These are phyloP conservation scores for Noctua comes DNA, from an alignment of 2,888 invertebrate genomes.

Conservation along the genomic window DNA sequence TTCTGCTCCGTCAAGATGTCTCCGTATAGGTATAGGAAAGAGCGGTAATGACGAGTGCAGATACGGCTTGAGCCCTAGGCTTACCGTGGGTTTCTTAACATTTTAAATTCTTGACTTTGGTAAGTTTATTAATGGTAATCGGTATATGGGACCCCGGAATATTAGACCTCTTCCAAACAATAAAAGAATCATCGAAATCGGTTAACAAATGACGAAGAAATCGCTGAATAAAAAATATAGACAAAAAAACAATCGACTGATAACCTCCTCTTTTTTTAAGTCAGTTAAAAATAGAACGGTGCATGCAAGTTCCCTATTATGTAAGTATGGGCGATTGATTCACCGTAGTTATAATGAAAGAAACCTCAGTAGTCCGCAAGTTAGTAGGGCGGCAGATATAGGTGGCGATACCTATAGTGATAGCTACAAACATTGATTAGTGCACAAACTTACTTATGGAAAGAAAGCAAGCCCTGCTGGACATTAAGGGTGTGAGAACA, in stretches of 20 bases:
- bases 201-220: not conserved
- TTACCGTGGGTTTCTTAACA: not conserved
- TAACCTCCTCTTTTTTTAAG: not conserved
- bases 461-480: not conserved
- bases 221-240: not conserved
- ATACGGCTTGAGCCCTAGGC: too few species aligned
- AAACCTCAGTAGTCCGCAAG: conserved; percentile 28
- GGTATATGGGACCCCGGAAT: too few species aligned
- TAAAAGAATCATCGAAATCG: not conserved
- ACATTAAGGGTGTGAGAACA: too few species aligned
- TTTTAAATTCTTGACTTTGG: not conserved
- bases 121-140: too few species aligned
- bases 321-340: not conserved
- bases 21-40: not conserved
- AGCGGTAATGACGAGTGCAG: not conserved
- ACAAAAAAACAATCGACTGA: not conserved
- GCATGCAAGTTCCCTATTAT: not conserved
- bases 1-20: not conserved
- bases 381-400: not conserved
- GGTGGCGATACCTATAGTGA: not conserved
- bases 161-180: too few species aligned
- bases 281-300: not conserved
- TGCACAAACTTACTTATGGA: not conserved
- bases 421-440: not conserved
- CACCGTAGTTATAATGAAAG: conserved; percentile 37